Conservation (phyloP, 2,113 vertebrate genomes). For the Heterotis niloticus region DNA sequence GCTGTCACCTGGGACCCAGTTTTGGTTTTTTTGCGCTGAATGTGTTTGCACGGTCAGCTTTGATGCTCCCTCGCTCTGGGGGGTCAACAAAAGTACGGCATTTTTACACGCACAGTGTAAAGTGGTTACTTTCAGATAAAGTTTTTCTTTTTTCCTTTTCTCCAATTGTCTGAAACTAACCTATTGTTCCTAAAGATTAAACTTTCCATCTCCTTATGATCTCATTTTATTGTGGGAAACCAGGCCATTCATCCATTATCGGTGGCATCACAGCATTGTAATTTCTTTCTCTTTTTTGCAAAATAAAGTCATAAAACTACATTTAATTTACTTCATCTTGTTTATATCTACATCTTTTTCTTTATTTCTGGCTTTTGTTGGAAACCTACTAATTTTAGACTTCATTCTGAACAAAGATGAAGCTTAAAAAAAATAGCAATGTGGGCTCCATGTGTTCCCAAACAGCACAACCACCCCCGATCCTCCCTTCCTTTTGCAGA, state of each 20-base stretch:
- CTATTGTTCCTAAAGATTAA: neutral
- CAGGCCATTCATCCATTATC: conserved; percentile 6
- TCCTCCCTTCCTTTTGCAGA: neutral
- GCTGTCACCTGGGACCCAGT: neutral
- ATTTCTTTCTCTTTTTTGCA: conserved; percentile 1
- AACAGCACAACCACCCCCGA: neutral
- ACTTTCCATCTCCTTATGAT: neutral
- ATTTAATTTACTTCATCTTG: conserved; percentile 4
- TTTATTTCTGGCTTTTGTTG: conserved; percentile 23
- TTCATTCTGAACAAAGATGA: neutral
- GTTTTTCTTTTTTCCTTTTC: conserved; percentile 3
- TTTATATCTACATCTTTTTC: neutral
- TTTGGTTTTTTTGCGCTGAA: neutral
- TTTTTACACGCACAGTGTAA: too few species aligned
- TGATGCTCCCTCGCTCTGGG: neutral
- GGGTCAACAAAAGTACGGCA: too few species aligned
- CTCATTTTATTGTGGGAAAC: neutral
- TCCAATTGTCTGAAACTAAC: neutral
- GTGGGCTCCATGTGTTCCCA: neutral
- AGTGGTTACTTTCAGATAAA: neutral
- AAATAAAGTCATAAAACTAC: neutral
- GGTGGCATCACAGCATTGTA: neutral
- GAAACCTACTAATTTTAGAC: conserved; percentile 23
- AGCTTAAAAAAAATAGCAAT: neutral
- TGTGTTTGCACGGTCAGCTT: neutral